These are phyloP conservation scores for Spodoptera frugiperda DNA, from an alignment of 1,140 invertebrate genomes.

Conservation along the genomic window DNA sequence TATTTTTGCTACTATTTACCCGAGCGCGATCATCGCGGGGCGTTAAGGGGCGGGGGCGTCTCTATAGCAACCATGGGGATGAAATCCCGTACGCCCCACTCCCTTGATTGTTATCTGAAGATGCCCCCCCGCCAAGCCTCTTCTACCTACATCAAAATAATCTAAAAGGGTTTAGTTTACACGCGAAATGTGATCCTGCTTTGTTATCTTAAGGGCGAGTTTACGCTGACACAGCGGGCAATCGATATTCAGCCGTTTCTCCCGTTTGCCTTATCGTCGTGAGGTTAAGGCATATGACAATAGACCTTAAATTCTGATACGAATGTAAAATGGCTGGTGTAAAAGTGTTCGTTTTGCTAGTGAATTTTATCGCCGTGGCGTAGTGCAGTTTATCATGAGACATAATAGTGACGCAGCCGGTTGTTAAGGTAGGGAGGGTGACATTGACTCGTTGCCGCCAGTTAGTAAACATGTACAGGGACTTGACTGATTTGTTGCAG, in stretches of 20 bases:
- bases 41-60: slow-evolving; percentile 72
- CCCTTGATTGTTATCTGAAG: slow-evolving; percentile 83
- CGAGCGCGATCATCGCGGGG: slow-evolving; percentile 74
- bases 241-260: slow-evolving; percentile 51
- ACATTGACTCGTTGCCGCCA: not conserved
- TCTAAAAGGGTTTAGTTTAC: slow-evolving; percentile 77
- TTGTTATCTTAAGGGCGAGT: slow-evolving; percentile 46
- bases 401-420: not conserved
- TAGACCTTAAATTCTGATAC: slow-evolving; percentile 49
- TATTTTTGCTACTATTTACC: slow-evolving; percentile 80
- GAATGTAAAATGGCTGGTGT: slow-evolving; percentile 37
- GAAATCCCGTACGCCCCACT: slow-evolving; percentile 78
- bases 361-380: slow-evolving; percentile 27
- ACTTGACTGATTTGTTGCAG: no score
- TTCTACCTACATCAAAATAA: slow-evolving; percentile 75
- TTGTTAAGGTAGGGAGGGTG: not conserved
- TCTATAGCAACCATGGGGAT: slow-evolving; percentile 72
- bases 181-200: slow-evolving; percentile 32
- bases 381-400: slow-evolving; percentile 16
- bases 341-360: slow-evolving; percentile 32
- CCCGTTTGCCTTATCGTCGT: slow-evolving; percentile 22
- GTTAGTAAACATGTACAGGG: not conserved
- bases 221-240: slow-evolving; percentile 7
- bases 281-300: slow-evolving; percentile 46
- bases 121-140: slow-evolving; percentile 76